A percentile compares a stretch with the other conserved stretches of the same genome.
Conservation (phyloP, 2,797 vertebrate genomes). For the Esox masquinongy region DNA sequence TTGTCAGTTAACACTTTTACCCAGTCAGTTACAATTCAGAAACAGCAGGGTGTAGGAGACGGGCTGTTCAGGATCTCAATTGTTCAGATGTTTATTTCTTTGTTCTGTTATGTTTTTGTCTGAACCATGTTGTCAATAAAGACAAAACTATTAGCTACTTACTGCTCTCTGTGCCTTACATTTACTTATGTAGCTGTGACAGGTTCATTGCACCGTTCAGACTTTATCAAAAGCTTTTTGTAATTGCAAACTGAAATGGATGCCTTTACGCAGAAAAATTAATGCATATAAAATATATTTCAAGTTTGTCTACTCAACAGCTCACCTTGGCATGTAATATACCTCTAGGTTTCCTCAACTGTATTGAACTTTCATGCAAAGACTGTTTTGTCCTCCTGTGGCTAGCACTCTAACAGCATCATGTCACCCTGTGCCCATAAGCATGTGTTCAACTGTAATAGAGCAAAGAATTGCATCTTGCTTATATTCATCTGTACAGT, state of each 20-base stretch:
- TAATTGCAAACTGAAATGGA: neutral
- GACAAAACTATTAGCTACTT: constrained; percentile 35
- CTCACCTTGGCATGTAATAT: neutral
- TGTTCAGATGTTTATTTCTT: constrained; percentile 27
- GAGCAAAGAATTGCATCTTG: too few relatives aligned
- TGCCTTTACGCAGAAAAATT: neutral
- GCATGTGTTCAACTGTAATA: too few relatives aligned
- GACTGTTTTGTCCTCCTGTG: too few relatives aligned
- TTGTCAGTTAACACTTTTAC: neutral
- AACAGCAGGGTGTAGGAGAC: neutral
- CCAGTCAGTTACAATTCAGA: neutral
- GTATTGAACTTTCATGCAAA: too few relatives aligned
- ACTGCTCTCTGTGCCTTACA: neutral
- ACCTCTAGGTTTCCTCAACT: too few relatives aligned
- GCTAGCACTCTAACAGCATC: too few relatives aligned
- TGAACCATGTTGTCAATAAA: constrained; percentile 66
- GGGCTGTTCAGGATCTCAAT: constrained; percentile 25
- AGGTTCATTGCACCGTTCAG: neutral
- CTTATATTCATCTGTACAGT: too few relatives aligned
- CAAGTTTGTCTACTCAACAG: neutral
- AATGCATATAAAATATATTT: neutral
- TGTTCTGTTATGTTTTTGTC: constrained; percentile 48
- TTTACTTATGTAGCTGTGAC: neutral
- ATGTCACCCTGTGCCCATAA: too few relatives aligned
- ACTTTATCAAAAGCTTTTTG: neutral